A percentile compares a stretch with the other conserved stretches of the same genome.
Conservation (phyloP, 2,888 invertebrate genomes). For the Drosophila limbata region DNA sequence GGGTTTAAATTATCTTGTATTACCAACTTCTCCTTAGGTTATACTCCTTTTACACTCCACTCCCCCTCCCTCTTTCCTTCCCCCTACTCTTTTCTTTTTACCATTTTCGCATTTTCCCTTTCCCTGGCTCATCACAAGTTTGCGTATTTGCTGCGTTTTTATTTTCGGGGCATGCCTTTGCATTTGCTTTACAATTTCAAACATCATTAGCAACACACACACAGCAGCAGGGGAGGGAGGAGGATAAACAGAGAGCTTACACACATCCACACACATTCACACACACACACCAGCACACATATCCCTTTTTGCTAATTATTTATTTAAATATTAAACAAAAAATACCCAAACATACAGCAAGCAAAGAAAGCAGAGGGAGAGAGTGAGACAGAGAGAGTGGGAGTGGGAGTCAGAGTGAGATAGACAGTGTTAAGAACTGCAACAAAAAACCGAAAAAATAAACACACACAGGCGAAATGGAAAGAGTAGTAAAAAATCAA, state of each 20-base stretch:
- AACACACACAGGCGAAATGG: constrained; percentile 34
- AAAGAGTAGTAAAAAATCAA: constrained; percentile 66
- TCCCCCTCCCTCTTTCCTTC: too few species aligned
- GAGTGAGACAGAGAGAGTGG: neutral
- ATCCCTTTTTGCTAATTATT: constrained; percentile 84
- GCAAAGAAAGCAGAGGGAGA: constrained; percentile 13
- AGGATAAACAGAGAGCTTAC: constrained; percentile 48
- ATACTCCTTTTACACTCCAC: constrained; percentile 21
- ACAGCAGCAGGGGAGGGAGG: constrained; percentile 17
- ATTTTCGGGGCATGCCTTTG: constrained; percentile 70
- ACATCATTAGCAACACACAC: constrained; percentile 83
- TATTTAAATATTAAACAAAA: constrained; percentile 84
- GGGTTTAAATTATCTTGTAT: neutral
- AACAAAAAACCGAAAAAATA: constrained; percentile 57
- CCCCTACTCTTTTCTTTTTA: neutral
- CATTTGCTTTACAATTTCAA: constrained; percentile 82
- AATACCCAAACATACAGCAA: constrained; percentile 67
- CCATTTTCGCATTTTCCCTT: neutral
- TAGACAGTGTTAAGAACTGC: constrained; percentile 50
- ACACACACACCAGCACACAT: constrained; percentile 52
- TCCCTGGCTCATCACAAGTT: neutral
- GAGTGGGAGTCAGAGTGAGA: constrained; percentile 22
- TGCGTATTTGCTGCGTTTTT: constrained; percentile 45
- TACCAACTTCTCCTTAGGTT: constrained; percentile 8
- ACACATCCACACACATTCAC: constrained; percentile 39